Evolutionary conservation across 2,797 vertebrate genomes (phyloP), one percentile per base, ranked within the genome.

Genomic region (Sebastes vulpes): DNA sequence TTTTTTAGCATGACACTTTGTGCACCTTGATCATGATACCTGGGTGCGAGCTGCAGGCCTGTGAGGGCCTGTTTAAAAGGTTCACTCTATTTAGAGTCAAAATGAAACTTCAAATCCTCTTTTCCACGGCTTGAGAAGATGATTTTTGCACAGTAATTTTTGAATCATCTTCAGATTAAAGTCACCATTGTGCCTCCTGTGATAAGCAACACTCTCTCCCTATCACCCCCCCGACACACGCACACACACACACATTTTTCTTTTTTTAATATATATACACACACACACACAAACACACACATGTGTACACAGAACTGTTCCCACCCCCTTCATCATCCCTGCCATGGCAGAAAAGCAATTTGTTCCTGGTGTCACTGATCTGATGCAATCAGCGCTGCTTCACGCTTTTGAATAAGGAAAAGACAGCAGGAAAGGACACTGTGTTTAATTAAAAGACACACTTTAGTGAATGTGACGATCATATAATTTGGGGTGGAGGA

Each of bases 281-380:
- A 70, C 58, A 61, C 69, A 42, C 58, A 23, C 81, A 20, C 25
- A 75, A 48, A 68, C 64, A 69, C 59, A 12, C 29, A 42, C 18
- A 32, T 64, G 54, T 57, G 26, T 18, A 72, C 64, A 68, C 57
- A 65, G 38, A 50, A 52, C 75, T 54, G 73, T 73, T 74, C 63
- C 88, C 81, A 78, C 82, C 84, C 88, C 79, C 83, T 79, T 84
- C 85, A 85, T 91, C 85, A 77, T 90, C 85, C 61, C 69, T 77
- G 75, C 73, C 74, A 80, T 75, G 31, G 88, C 91, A 88, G 86
- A 93, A 93, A 95, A 94, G 90, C 91, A 92, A 91, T 95, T 94
- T 95, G 90, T 92, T 95, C 90, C 89, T 12, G 70, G 89, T 93
- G 90, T 91, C 84, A 90, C 26, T 86, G 94, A 95, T 94, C 92